Percentiles rank a stretch among this genome's conserved stretches.
Conservation (phyloP, 2,888 invertebrate species). For the Dasypogon diadema region DNA sequence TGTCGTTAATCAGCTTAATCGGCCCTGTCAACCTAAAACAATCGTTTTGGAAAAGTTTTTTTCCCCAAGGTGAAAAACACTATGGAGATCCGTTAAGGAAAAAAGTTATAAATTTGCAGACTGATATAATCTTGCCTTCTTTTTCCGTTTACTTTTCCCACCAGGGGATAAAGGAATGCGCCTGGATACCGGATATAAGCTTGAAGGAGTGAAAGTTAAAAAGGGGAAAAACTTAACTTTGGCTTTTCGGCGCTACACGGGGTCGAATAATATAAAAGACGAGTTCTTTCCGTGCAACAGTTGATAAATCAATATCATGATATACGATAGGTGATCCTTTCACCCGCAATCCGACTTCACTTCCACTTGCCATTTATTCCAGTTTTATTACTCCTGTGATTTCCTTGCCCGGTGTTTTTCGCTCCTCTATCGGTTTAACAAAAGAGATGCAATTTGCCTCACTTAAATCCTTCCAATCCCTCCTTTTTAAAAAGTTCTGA, state of each 20-base stretch:
- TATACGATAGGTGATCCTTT: conserved; percentile 1
- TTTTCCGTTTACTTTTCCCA: conserved; percentile 27
- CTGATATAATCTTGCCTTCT: conserved; percentile 37
- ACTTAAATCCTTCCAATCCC: conserved; percentile 37
- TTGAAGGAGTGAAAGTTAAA: not conserved
- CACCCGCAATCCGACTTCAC: not conserved
- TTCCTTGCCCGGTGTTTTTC: conserved; percentile 2
- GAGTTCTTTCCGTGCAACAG: conserved; percentile 51
- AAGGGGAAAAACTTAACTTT: conserved; percentile 11
- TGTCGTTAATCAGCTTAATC: conserved; percentile 47
- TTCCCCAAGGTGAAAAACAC: conserved; percentile 1
- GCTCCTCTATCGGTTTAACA: conserved; percentile 48
- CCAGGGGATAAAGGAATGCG: conserved; percentile 22
- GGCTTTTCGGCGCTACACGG: not conserved
- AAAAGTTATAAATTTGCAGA: conserved; percentile 38
- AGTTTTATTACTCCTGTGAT: conserved; percentile 19
- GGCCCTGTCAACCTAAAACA: conserved; percentile 22
- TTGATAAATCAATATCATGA: conserved; percentile 54
- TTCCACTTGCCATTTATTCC: conserved; percentile 4
- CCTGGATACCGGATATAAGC: conserved; percentile 35
- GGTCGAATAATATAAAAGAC: not conserved
- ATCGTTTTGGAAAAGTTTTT: conserved; percentile 18
- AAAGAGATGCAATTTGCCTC: conserved; percentile 52
- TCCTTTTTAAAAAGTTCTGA: conserved; percentile 3
- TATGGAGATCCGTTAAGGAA: conserved; percentile 12